Conservation (phyloP, 2,797 vertebrate genomes). For the Myotis vivesi region DNA sequence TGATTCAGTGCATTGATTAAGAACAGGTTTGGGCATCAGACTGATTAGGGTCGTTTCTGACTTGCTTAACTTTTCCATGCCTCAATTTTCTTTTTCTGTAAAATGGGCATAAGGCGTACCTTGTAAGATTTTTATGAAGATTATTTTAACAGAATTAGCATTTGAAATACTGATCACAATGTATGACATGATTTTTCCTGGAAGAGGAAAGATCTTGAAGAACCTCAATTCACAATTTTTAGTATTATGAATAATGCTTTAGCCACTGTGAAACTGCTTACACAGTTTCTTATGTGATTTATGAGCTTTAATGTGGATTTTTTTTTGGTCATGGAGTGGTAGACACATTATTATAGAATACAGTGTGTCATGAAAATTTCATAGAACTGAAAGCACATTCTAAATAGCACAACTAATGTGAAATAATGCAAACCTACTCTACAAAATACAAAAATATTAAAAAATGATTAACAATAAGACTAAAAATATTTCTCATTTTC, state of each 20-base stretch:
- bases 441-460: not conserved
- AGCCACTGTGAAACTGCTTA: not conserved
- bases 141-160: not conserved
- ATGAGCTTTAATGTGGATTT: not conserved
- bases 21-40: not conserved
- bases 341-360: not conserved
- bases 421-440: not conserved
- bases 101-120: not conserved
- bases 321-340: not conserved
- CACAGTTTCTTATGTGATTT: not conserved
- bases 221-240: not conserved
- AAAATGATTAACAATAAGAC: conserved; percentile 4
- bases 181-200: not conserved
- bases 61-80: not conserved
- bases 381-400: not conserved
- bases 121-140: not conserved
- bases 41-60: not conserved
- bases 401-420: not conserved
- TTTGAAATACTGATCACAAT: not conserved
- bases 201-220: not conserved
- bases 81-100: not conserved
- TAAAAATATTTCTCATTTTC: conserved; percentile 24
- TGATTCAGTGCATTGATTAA: not conserved
- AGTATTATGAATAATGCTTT: not conserved
- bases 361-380: not conserved